Conservation (phyloP, 2,888 invertebrate genomes). For the Mesorhabditis spiculigera region DNA sequence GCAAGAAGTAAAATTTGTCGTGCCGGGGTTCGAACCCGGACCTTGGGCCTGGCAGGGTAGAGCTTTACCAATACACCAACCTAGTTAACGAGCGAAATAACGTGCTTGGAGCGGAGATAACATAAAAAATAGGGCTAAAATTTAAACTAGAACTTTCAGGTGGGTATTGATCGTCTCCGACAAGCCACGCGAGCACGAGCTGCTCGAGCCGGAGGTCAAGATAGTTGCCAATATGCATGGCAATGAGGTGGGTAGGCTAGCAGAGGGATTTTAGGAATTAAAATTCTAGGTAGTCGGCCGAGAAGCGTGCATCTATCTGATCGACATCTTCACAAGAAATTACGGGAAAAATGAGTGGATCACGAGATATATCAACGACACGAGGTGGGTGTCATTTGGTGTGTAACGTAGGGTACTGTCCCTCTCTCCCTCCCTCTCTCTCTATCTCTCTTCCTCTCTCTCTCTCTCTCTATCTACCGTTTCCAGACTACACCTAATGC, state of each 20-base stretch:
- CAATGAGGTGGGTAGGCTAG: slow-evolving; percentile 71
- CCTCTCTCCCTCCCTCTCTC: neutral
- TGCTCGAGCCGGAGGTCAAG: slow-evolving; percentile 85
- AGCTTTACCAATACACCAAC: no score
- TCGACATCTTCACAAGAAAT: slow-evolving; percentile 81
- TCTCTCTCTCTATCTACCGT: slow-evolving; percentile 13
- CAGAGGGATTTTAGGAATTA: neutral
- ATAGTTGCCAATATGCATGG: slow-evolving; percentile 95
- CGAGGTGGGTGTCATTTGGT: neutral
- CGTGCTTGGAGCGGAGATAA: no score
- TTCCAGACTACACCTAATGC: slow-evolving; percentile 83
- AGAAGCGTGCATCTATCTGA: slow-evolving; percentile 77
- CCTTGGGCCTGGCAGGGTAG: no score
- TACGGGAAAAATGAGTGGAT: slow-evolving; percentile 71
- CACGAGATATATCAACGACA: slow-evolving; percentile 13
- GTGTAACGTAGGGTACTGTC: neutral
- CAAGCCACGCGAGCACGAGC: slow-evolving; percentile 75
- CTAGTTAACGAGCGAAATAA: no score
- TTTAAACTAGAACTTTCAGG: neutral
- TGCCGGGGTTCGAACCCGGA: no score
- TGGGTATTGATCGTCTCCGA: slow-evolving; percentile 79
- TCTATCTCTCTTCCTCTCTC: no score
- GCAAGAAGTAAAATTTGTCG: slow-evolving; percentile 72
- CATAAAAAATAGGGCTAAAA: slow-evolving; percentile 63
- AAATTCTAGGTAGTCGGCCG: slow-evolving; percentile 70